Conservation (phyloP, 2,113 vertebrate species). For the Mustela lutreola region DNA sequence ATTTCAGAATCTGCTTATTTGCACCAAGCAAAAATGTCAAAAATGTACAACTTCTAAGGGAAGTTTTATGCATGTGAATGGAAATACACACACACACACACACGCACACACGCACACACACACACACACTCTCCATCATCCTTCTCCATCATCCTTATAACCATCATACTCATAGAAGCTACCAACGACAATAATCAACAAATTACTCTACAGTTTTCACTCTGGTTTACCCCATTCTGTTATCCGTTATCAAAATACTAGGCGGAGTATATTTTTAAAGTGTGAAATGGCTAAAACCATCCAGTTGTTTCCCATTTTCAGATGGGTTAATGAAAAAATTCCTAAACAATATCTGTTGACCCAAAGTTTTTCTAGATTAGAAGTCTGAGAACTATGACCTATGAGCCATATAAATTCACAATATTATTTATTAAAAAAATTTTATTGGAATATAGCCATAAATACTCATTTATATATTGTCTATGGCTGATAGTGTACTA, state of each 20-base stretch:
- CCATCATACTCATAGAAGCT: not conserved
- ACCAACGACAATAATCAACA: not conserved
- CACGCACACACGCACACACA: too few relatives aligned
- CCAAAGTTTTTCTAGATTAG: not conserved
- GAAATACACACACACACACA: fast-evolving
- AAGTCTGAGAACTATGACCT: not conserved
- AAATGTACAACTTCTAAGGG: not conserved
- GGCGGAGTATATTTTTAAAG: not conserved
- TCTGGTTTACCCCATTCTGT: not conserved
- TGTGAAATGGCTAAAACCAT: not conserved
- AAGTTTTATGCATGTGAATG: not conserved
- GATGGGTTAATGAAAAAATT: not conserved
- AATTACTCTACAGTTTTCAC: not conserved
- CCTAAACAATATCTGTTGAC: not conserved
- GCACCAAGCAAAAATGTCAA: not conserved
- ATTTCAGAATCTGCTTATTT: conserved; percentile 10
- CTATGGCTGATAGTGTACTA: not conserved
- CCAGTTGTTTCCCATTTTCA: not conserved
- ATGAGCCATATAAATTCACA: not conserved
- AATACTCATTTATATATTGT: not conserved
- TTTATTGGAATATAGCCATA: not conserved
- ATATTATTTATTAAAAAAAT: not conserved
- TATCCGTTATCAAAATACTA: not conserved
- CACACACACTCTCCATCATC: too few relatives aligned
- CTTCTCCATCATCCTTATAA: not conserved